Evolutionary conservation across 2,888 invertebrate species (phyloP), one percentile per base, ranked within the genome.

Genomic region (Autographa pulchrina): DNA sequence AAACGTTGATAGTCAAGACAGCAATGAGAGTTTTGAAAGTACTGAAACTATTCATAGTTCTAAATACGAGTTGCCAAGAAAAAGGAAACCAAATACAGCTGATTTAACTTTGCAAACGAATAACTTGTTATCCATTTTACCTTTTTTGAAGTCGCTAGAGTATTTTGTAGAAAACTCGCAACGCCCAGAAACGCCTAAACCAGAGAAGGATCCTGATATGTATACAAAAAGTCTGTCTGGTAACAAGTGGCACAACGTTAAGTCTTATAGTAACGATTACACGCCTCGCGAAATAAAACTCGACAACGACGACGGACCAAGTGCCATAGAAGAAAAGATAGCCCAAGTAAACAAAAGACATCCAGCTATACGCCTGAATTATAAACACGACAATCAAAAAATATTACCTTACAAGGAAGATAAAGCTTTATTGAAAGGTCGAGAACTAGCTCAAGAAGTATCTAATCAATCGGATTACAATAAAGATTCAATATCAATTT

Each of bases 191-290:
- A 65, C 80, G 7, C 82, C 83, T 6, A 82, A 81, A 65, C 66
- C 62, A 2, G 54, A 68, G 5, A 80, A 78, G 31, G 85, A 75
- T 31, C 81, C 83, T 62, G 87, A 92, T 25, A 88, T 92, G 77
- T 92, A 92, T 74, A 82, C 88, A 8, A 91, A 89, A 84, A 92
- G 88, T 73, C 85, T 94, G 74, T 84, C 90, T 31, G 85, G 78
- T 41, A 92, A 94, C 77, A 94, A 93, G 81, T 95, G 95, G 95
- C 94, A 94, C 76, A 94, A 94, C 77, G 89, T 93, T 1, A 93
- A 92, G 81, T 89, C 92, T 5, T 93, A 92, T 68, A 93, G 77
- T 77, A 93, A 93, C 72, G 91, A 92, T 68, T 92, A 90, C 62
- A 92, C 92, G 25, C 93, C 93, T 2, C 87, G 92, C 13, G 86